Base-by-base conservation (phyloP, 2,888 invertebrate species). In the Mactromeris polynyma region DNA sequence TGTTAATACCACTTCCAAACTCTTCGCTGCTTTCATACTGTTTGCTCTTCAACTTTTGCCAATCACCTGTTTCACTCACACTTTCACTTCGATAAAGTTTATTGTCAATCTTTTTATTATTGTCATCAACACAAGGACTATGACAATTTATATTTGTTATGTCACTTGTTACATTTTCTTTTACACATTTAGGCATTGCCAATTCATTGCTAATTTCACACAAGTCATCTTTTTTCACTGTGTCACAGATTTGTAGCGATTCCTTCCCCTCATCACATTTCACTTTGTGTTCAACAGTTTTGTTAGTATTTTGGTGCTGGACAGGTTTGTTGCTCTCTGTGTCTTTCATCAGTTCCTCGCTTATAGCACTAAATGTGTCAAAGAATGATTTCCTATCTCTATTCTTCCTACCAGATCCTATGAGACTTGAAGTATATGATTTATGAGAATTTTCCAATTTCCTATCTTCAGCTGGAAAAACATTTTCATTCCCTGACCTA, bases 361-460 rank as follows among this genome's bases (percentile, higher is more conserved):
- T 90, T 21, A 92, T 81, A 82, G 90, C 90, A 90, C 87, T 90
- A 64, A 86, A 92, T 69, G 92, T 90, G 64, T 92, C 88, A 26
- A 87, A 73, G 73, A 92, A 92, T 17, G 83, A 11, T 33, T 77
- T 81, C 19, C 82, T 51, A 42, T 82, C 86, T 77, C 78, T 86
- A 19, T 73, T 69, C 81, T 80, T 88, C 31, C 69, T 88, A 54
- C 77, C 77, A 40, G 86, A 86, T 17, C 82, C 82, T 46, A 33
- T 73, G 6, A 73, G 36, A 73, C 36, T 33, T 19, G 33, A 73
- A 73, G 9, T 14, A 14, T 36, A 17, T 73, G 58, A n/a, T 26
- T 58, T 58, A n/a, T 26, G 7, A 58, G 21, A 58, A 6, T 26
- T 58, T 21, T 58, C 58, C 9, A 26, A 40, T 42, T 21, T 40